Base-by-base conservation (phyloP, 2,113 vertebrate genomes). In the Melanerpes formicivorus region DNA sequence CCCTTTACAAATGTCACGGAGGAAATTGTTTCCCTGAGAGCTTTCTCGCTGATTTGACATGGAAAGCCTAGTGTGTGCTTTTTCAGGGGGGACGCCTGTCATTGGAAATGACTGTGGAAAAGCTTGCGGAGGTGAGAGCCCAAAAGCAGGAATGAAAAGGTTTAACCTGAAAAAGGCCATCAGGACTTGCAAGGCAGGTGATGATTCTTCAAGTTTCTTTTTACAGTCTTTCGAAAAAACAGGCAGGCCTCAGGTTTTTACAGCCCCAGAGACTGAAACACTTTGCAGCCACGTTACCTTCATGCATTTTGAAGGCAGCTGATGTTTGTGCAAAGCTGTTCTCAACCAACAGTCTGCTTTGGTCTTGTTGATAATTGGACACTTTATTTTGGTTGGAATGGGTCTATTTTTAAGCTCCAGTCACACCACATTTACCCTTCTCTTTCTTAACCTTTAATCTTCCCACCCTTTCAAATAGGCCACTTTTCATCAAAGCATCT, bases 321-420 rank as follows among this genome's bases (percentile, higher is more conserved):
- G 32, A 37, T 29, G 18, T 50, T 71, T 64, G 46, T 48, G 27
- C 42, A 67, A 60, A 88, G 32, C 42, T 71, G 17, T 14, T 82
- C 44, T 72, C 6, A 0, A 55, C 27, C 44, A 46, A 3, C 0
- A 0, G 18, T 34, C 84, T 23, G 1, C 3, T 3, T 30, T 14
- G 44, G 48, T 50, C 71, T 18, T 12, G 34, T 23, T 67, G 70
- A 59, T 34, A 65, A 65, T 4, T 34, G 23, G 18, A 56, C 34
- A 37, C 42, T 81, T 88, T 14, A 22, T 73, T 93, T 79, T 10
- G n/a, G 29, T 62, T 30, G 55, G 73, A 65, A 63, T 13, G 55
- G 55, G 10, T 63, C 34, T 63, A 4, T 55, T 79, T 84, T 62
- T 37, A 27, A 37, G 40, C 74, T 73, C 46, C 12, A 50, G 0